Evolutionary conservation across 2,888 invertebrate species (phyloP).

Genomic region (Microctonus brassicae): DNA sequence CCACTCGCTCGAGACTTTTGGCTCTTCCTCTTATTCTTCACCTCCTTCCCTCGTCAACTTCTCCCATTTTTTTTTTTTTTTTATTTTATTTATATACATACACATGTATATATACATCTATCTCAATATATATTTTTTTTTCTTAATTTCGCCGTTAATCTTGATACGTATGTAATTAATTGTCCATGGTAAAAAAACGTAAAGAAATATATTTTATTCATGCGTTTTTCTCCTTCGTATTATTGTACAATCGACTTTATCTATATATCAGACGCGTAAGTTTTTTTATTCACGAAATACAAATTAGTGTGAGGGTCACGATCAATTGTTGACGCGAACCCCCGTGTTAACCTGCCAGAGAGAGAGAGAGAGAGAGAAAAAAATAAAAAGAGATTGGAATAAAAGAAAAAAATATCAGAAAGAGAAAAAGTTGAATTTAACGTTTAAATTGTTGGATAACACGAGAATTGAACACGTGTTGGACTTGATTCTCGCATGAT

Average conservation of each 20-base stretch:
- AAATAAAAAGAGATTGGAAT: conserved; percentile 34
- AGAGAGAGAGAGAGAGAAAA: conserved; percentile 29
- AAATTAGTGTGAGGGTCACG: conserved; percentile 18
- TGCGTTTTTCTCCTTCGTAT: neutral
- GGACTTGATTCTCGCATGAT: conserved; percentile 30
- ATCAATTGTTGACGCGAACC: conserved; percentile 1
- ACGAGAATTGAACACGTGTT: conserved; percentile 42
- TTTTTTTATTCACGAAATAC: conserved; percentile 5
- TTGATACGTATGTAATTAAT: conserved; percentile 42
- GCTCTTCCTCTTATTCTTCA: conserved; percentile 21
- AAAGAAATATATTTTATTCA: conserved; percentile 21
- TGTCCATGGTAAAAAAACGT: conserved; percentile 15
- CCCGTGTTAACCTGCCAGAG: conserved; percentile 13
- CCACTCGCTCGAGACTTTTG: conserved; percentile 30
- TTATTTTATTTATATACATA: conserved; percentile 30
- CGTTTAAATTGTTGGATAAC: conserved; percentile 48
- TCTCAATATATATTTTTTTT: conserved; percentile 23
- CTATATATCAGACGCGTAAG: conserved; percentile 16
- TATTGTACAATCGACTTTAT: conserved; percentile 23
- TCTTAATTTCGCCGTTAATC: conserved; percentile 40
- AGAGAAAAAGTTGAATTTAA: conserved; percentile 39
- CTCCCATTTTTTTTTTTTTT: conserved; percentile 39
- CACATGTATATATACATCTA: no score
- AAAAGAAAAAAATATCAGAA: conserved; percentile 39
- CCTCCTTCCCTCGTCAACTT: conserved; percentile 44